These are phyloP conservation scores for Mimas tiliae DNA, from an alignment of 2,888 invertebrate species.

Conservation along the genomic window DNA sequence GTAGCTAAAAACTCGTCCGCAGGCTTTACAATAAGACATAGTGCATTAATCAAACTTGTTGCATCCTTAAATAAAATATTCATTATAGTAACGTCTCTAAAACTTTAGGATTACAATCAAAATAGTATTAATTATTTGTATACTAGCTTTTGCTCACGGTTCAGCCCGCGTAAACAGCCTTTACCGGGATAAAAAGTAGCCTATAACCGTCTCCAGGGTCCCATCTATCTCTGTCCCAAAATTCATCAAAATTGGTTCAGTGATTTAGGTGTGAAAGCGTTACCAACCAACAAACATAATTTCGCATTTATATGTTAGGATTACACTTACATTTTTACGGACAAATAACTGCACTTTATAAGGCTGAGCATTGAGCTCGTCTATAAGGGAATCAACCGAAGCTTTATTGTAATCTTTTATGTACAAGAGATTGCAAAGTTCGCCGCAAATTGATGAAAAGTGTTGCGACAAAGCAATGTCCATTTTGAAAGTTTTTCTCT, in stretches of 20 bases:
- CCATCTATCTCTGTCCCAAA: no score
- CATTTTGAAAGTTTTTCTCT: constrained; percentile 42
- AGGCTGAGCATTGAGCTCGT: constrained; percentile 86
- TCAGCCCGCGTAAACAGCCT: no score
- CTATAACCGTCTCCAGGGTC: no score
- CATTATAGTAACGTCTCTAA: not conserved
- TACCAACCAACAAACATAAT: no score
- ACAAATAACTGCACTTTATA: constrained; percentile 78
- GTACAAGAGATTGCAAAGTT: constrained; percentile 67
- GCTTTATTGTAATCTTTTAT: constrained; percentile 72
- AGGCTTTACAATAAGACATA: constrained; percentile 69
- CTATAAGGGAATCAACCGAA: constrained; percentile 82
- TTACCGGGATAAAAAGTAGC: no score
- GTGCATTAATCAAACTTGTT: constrained; percentile 56
- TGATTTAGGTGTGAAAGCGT: no score
- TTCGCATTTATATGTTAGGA: no score
- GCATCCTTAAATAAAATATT: constrained; percentile 63
- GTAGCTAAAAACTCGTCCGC: constrained; percentile 81
- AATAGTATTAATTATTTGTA: constrained; percentile 33
- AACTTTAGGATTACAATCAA: not conserved
- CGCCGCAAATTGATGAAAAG: constrained; percentile 64
- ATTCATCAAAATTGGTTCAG: no score
- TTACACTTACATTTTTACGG: constrained; percentile 70
- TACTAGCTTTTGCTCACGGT: no score
- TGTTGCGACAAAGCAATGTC: constrained; percentile 50